These are phyloP conservation scores for Phasianus colchicus DNA, from an alignment of 2,113 vertebrate genomes.

Conservation along the genomic window DNA sequence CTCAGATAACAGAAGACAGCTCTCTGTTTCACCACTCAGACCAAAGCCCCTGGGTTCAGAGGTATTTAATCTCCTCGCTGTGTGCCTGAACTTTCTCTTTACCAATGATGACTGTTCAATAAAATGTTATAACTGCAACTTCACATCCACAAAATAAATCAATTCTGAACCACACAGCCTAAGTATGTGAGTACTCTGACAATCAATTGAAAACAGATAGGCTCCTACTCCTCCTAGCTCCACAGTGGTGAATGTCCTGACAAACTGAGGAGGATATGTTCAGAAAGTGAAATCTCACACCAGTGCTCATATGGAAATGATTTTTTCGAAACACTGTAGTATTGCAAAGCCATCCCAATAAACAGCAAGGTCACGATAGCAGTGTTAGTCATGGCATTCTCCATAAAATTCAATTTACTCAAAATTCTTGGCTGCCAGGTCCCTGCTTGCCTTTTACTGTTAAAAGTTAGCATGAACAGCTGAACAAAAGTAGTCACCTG, in stretches of 20 bases:
- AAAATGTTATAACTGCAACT: slow-evolving; percentile 31
- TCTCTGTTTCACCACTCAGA: background rate
- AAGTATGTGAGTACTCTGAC: slow-evolving; percentile 33
- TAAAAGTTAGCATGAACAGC: background rate
- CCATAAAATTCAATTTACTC: slow-evolving; percentile 10
- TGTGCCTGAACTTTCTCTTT: slow-evolving; percentile 22
- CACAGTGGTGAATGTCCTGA: slow-evolving; percentile 38
- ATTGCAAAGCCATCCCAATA: slow-evolving; percentile 23
- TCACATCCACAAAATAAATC: slow-evolving; percentile 60
- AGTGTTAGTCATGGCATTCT: slow-evolving; percentile 24
- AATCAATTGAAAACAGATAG: slow-evolving; percentile 55
- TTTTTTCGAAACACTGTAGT: slow-evolving; percentile 24
- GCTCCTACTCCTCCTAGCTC: background rate
- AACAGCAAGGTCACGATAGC: slow-evolving; percentile 27
- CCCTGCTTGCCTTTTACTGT: background rate
- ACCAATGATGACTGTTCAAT: slow-evolving; percentile 15
- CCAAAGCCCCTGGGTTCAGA: slow-evolving; percentile 2
- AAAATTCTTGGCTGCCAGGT: background rate
- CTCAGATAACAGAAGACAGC: background rate
- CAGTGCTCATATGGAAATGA: slow-evolving; percentile 61
- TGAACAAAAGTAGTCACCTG: background rate
- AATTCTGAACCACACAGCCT: background rate
- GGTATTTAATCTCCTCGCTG: background rate
- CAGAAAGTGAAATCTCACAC: slow-evolving; percentile 56
- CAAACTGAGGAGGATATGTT: slow-evolving; percentile 38